Percentiles rank a stretch among this genome's conserved stretches.
Evolutionary conservation across 1,140 invertebrate species (phyloP).

Genomic region (Harpegnathos saltator): DNA sequence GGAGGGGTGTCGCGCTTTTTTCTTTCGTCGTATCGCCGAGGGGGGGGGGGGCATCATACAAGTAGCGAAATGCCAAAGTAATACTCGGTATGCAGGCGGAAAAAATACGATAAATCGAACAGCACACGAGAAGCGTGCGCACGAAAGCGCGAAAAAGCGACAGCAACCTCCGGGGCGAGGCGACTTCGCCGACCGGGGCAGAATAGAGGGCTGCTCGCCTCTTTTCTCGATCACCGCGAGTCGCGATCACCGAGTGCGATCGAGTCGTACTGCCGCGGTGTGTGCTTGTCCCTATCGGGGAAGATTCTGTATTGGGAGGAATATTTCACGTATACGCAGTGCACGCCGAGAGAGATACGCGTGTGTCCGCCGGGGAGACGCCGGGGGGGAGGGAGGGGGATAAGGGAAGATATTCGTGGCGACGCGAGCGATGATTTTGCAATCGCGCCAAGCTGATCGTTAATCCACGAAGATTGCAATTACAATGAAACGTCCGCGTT

Average conservation of each 20-base stretch:
- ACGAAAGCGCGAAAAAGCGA: conserved; percentile 5
- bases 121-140: background rate
- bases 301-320: too few relatives aligned
- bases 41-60: conserved; percentile 17
- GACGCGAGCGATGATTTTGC: background rate
- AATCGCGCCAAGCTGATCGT: background rate
- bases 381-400: too few relatives aligned
- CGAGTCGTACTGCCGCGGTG: background rate
- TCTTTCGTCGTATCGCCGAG: conserved; percentile 1
- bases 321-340: too few relatives aligned
- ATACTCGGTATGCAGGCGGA: conserved; percentile 41
- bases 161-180: too few relatives aligned
- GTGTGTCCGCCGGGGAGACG: too few relatives aligned
- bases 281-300: too few relatives aligned
- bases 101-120: conserved; percentile 42
- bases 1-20: background rate
- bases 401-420: too few relatives aligned
- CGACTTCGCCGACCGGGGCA: background rate
- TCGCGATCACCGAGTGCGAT: conserved; percentile 27
- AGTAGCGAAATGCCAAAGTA: conserved; percentile 48
- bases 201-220: conserved; percentile 7
- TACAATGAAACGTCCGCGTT: background rate
- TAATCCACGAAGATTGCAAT: background rate
- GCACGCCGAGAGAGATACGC: too few relatives aligned
- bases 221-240: conserved; percentile 25